phyloP scores from a whole-genome alignment of 2,113 vertebrate genomes.

The Nycticorax nycticorax region DNA sequence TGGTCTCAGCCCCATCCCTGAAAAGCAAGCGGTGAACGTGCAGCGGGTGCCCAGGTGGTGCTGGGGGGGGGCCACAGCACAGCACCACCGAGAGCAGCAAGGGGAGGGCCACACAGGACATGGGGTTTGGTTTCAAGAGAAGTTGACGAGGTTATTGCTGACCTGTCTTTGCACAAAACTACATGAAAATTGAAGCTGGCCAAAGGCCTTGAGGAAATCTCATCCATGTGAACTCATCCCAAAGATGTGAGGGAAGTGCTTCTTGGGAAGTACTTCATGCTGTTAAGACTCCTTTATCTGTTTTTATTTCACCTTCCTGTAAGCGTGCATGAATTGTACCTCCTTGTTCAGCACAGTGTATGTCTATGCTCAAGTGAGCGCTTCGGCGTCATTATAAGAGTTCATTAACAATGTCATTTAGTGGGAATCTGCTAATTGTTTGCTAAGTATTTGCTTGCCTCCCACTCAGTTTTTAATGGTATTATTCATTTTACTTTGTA shows the following conservation, averaged over 20 bases:
- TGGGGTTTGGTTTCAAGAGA: neutral
- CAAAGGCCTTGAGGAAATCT: neutral
- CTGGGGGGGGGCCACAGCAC: neutral
- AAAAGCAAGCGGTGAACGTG: neutral
- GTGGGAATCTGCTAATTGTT: constrained; percentile 30
- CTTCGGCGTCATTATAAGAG: neutral
- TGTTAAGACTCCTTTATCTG: neutral
- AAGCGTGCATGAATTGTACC: neutral
- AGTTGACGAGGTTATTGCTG: accelerated
- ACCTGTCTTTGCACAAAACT: neutral
- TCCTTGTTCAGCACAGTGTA: neutral
- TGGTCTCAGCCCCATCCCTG: neutral
- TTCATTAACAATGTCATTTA: constrained; percentile 21
- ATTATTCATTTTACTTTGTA: constrained; percentile 41
- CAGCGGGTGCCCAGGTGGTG: neutral
- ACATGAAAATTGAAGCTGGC: neutral
- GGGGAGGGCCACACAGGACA: neutral
- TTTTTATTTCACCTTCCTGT: neutral
- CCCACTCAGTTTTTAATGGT: constrained; percentile 6
- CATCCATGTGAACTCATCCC: neutral
- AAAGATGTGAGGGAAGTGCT: neutral
- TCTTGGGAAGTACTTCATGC: neutral
- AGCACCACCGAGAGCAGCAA: accelerated
- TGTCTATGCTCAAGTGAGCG: neutral
- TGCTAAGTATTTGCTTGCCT: constrained; percentile 32